Percentiles rank a stretch among this genome's conserved stretches.
These are phyloP conservation scores for Chloroceryle aenea DNA, from an alignment of 2,113 vertebrate genomes.

Conservation along the genomic window DNA sequence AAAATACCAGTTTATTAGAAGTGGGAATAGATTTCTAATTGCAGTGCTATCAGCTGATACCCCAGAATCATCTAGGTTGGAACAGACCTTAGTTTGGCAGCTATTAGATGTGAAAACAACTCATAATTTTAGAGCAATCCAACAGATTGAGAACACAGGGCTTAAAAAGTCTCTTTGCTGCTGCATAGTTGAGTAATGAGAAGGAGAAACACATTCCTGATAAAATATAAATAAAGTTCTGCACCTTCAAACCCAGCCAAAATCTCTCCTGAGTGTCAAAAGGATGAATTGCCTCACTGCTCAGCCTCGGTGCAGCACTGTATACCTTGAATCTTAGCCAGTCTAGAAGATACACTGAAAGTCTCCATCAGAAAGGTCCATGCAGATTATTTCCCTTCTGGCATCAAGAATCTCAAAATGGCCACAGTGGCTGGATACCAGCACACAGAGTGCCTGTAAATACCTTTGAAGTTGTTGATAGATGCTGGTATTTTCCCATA, in stretches of 20 bases:
- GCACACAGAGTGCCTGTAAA: not conserved
- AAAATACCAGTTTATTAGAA: not conserved
- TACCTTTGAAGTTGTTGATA: not conserved
- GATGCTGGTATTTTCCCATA: not conserved
- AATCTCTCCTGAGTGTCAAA: not conserved
- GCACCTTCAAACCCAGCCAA: not conserved
- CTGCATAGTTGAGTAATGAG: not conserved
- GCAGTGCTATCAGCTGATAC: not conserved
- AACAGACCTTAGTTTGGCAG: not conserved
- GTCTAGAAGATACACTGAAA: not conserved
- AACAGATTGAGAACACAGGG: not conserved
- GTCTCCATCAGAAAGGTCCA: not conserved
- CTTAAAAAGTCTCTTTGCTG: not conserved
- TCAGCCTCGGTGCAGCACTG: not conserved
- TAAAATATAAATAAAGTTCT: constrained; percentile 32
- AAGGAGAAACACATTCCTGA: not conserved
- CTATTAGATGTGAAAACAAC: not conserved
- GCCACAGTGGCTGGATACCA: not conserved
- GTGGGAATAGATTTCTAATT: not conserved
- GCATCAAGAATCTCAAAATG: not conserved
- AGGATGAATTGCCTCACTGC: not conserved
- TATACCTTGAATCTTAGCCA: not conserved
- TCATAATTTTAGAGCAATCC: not conserved
- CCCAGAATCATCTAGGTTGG: too few relatives aligned
- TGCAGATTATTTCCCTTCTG: constrained; percentile 3